Base-by-base conservation (phyloP, 2,888 invertebrate genomes). In the Caenorhabditis afra region DNA sequence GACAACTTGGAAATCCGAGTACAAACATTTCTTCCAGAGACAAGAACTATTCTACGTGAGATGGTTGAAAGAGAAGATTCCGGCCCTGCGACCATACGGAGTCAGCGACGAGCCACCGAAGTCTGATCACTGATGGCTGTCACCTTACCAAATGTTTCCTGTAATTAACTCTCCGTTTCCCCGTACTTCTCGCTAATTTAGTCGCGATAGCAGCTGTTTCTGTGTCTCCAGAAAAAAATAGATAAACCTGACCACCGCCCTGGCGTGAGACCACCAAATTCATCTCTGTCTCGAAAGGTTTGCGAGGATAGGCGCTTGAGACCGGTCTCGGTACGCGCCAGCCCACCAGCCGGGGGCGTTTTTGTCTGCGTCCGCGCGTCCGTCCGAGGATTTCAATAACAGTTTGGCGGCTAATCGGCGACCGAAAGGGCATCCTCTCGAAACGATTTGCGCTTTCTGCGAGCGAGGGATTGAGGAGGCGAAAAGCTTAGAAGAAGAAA, bases 31-130 rank as follows among this genome's bases (percentile, higher is more conserved):
- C n/a, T n/a, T 29, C 29, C 79, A 86, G 70, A 79, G 85, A 49
- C 85, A 85, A 64, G 88, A 88, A 66, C 71, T 88, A 20, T 87
- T 87, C 78, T 88, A 88, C 67, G 81, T 88, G 20, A 70, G 84
- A 62, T 87, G 87, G 87, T 62, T 87, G 20, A 87, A 87, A 58
- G 82, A 87, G 62, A 82, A 81, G 49, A 68, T 87, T 29, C 87
- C 87, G 37, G 83, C 86, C 3, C 64, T 88, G 20, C 78, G 79
- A 41, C 71, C 70, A 44, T 85, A 79, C 68, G 85, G 85, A 59
- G 85, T 85, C 10, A 70, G 62, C 14, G 83, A 83, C 37, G 83
- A 83, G 50, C 41, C 73, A n/a, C 79, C 78, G 35, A 66, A 59
- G 59, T 20, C 66, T 2, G 71, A 78, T 14, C 29, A 73, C 14